Evolutionary conservation across 2,113 vertebrate species (phyloP).

Genomic region (Apus apus): DNA sequence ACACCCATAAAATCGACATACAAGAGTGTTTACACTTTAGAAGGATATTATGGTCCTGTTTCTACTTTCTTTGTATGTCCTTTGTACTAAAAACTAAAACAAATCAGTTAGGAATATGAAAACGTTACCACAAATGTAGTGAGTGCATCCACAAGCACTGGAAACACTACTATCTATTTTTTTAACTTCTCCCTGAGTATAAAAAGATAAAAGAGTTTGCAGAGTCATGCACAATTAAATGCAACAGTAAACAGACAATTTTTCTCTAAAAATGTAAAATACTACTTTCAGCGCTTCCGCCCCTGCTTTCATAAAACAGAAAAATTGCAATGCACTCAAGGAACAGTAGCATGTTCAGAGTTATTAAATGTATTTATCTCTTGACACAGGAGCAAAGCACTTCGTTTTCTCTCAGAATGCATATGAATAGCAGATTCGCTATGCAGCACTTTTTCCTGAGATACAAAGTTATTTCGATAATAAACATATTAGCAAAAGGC

Average conservation of each 20-base stretch:
- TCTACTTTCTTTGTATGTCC: neutral
- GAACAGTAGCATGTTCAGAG: neutral
- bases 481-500: neutral
- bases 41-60: neutral
- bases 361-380: neutral
- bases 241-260: neutral
- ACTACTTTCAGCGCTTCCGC: neutral
- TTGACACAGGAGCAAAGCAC: neutral
- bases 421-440: neutral
- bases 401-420: neutral
- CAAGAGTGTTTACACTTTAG: neutral
- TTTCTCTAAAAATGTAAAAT: neutral
- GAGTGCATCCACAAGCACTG: conserved; percentile 86
- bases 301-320: neutral
- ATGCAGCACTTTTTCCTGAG: neutral
- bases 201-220: conserved; percentile 33
- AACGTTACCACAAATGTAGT: conserved; percentile 85
- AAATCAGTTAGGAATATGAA: neutral
- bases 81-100: neutral
- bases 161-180: conserved; percentile 79
- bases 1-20: neutral
- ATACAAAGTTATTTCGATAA: neutral
- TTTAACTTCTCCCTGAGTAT: conserved; percentile 87
- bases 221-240: neutral
- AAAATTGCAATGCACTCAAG: neutral